A percentile compares a stretch with the other conserved stretches of the same genome.
Evolutionary conservation across 2,797 vertebrate genomes (phyloP).

Genomic region (Rousettus madagascariensis): DNA sequence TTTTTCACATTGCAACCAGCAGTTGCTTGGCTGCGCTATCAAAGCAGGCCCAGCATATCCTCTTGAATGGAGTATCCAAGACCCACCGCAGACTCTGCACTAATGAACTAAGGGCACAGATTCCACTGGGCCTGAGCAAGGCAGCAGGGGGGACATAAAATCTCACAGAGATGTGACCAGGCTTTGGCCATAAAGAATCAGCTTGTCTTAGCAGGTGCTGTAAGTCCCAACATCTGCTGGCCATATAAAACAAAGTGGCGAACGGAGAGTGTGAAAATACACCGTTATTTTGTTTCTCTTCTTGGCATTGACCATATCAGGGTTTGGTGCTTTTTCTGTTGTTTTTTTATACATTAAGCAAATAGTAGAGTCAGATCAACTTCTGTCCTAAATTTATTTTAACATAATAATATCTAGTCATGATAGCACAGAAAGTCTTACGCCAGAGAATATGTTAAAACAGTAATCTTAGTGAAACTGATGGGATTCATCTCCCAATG

Average conservation of each 20-base stretch:
- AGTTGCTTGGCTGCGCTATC: constrained; percentile 85
- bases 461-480: background rate
- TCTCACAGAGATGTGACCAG: constrained; percentile 73
- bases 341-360: background rate
- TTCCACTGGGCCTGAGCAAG: constrained; percentile 81
- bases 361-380: background rate
- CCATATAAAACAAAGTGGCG: constrained; percentile 86
- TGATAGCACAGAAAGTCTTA: background rate
- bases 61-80: constrained; percentile 77
- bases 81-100: constrained; percentile 85
- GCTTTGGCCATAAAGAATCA: constrained; percentile 79
- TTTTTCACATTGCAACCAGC: constrained; percentile 83
- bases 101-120: constrained; percentile 82
- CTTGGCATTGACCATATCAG: background rate
- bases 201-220: constrained; percentile 88
- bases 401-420: background rate
- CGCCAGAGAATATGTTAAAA: background rate
- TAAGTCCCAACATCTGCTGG: constrained; percentile 86
- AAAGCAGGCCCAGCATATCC: constrained; percentile 82
- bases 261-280: constrained; percentile 30
- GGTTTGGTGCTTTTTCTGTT: background rate
- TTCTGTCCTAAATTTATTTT: background rate
- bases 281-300: constrained; percentile 33
- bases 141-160: constrained; percentile 81
- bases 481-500: background rate